Evolutionary conservation across 2,113 vertebrate species (phyloP).

Genomic region (Coryphaenoides rupestris): DNA sequence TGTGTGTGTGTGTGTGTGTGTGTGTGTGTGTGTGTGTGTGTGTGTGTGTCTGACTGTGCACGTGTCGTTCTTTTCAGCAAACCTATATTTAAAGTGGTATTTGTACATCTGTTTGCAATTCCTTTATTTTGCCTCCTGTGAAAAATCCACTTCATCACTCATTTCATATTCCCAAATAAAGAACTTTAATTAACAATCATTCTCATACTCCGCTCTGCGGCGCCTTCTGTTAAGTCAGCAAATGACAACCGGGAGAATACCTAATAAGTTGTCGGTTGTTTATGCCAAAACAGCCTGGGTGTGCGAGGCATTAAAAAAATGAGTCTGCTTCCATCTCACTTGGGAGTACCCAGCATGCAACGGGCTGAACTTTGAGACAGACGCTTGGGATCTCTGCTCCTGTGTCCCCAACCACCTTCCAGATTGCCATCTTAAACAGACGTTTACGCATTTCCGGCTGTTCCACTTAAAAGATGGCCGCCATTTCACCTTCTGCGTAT

Average conservation of each 20-base stretch:
- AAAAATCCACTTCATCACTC: conserved; percentile 40
- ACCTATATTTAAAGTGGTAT: not conserved
- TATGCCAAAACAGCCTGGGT: conserved; percentile 5
- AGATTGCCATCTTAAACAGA: conserved; percentile 23
- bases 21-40: no score
- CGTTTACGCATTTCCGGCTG: no score
- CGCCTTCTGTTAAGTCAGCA: conserved; percentile 51
- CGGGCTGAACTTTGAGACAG: not conserved
- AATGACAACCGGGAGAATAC: conserved; percentile 33
- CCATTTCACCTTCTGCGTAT: conserved; percentile 28
- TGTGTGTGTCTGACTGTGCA: not conserved
- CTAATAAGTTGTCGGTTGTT: conserved; percentile 28
- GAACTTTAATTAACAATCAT: conserved; percentile 39
- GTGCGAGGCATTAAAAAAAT: conserved; percentile 9
- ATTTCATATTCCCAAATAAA: conserved; percentile 56
- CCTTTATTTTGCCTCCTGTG: conserved; percentile 37
- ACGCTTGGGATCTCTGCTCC: not conserved
- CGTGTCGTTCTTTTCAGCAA: not conserved
- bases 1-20: no score
- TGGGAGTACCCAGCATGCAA: not conserved
- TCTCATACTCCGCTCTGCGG: not conserved
- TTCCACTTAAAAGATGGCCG: no score
- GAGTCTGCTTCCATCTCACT: no score
- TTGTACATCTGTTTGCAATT: conserved; percentile 36
- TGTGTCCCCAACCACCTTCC: not conserved